Percentiles rank a stretch among this genome's conserved stretches.
These are phyloP conservation scores for Columba guinea DNA, from an alignment of 2,797 vertebrate genomes.

Conservation along the genomic window DNA sequence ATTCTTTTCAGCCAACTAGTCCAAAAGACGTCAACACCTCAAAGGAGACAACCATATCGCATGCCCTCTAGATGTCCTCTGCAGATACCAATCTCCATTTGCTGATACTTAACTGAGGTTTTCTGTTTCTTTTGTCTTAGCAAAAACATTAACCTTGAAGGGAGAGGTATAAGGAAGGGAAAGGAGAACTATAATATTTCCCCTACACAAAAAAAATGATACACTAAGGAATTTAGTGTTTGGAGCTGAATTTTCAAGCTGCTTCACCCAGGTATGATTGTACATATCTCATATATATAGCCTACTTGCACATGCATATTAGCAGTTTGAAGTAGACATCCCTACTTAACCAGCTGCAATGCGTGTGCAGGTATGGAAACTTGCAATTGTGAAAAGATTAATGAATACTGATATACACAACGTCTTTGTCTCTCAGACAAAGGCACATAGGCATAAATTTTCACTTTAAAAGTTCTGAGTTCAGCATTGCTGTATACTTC, in stretches of 20 bases:
- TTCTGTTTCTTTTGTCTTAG: slow-evolving; percentile 49
- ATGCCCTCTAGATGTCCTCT: slow-evolving; percentile 33
- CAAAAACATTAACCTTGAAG: slow-evolving; percentile 56
- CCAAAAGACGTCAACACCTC: slow-evolving; percentile 6
- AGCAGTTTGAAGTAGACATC: background rate
- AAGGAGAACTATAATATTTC: slow-evolving; percentile 16
- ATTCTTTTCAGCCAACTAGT: background rate
- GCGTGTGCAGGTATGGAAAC: background rate
- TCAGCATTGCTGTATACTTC: background rate
- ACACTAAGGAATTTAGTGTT: background rate
- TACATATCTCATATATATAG: background rate
- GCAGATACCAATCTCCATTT: slow-evolving; percentile 1
- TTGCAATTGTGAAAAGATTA: background rate
- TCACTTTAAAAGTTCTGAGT: background rate
- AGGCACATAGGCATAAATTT: background rate
- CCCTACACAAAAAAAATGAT: background rate
- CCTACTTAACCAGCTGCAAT: background rate
- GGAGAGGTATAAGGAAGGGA: background rate
- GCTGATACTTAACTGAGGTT: background rate
- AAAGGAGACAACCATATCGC: slow-evolving; percentile 17
- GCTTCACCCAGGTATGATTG: background rate
- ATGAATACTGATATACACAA: background rate
- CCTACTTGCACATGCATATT: background rate
- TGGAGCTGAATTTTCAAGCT: slow-evolving; percentile 6
- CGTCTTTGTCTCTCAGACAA: background rate